Evolutionary conservation across 2,888 invertebrate species (phyloP).

Genomic region (Rhagonycha fulva): DNA sequence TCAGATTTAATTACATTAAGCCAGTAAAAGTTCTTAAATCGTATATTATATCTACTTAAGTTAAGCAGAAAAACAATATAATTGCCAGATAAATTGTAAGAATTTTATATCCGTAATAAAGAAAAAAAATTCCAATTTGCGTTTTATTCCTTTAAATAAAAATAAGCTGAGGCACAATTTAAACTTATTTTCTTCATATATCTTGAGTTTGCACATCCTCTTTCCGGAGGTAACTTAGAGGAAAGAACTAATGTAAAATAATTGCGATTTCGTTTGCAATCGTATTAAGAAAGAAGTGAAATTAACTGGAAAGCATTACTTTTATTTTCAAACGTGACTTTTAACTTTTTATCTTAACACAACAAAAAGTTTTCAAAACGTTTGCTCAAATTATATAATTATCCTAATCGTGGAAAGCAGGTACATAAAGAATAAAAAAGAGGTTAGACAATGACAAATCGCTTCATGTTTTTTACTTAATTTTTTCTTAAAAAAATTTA

Average conservation of each 20-base stretch:
- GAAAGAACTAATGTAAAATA: constrained; percentile 50
- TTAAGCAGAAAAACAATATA: no score
- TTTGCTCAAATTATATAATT: constrained; percentile 27
- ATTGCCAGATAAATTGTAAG: background rate
- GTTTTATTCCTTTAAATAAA: constrained; percentile 46
- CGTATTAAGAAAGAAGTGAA: constrained; percentile 44
- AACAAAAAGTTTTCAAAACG: constrained; percentile 28
- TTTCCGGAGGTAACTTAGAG: constrained; percentile 37
- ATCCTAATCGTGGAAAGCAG: constrained; percentile 22
- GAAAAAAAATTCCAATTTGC: constrained; percentile 38
- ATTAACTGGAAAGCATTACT: constrained; percentile 51
- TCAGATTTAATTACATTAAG: background rate
- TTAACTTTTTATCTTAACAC: constrained; percentile 26
- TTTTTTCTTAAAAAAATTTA: background rate
- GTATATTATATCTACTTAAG: no score
- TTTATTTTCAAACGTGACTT: constrained; percentile 35
- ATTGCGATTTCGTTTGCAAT: constrained; percentile 47
- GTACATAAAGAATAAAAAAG: constrained; percentile 18
- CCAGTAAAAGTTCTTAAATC: background rate
- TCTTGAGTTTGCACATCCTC: constrained; percentile 45
- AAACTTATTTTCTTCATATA: constrained; percentile 48
- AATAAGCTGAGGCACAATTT: constrained; percentile 47
- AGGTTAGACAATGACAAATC: constrained; percentile 18
- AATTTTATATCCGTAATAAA: background rate
- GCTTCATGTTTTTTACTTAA: background rate